Percentiles rank a stretch among this genome's conserved stretches.
phyloP scores from a whole-genome alignment of 2,888 invertebrate species.

The Drosophila glabriapex region DNA sequence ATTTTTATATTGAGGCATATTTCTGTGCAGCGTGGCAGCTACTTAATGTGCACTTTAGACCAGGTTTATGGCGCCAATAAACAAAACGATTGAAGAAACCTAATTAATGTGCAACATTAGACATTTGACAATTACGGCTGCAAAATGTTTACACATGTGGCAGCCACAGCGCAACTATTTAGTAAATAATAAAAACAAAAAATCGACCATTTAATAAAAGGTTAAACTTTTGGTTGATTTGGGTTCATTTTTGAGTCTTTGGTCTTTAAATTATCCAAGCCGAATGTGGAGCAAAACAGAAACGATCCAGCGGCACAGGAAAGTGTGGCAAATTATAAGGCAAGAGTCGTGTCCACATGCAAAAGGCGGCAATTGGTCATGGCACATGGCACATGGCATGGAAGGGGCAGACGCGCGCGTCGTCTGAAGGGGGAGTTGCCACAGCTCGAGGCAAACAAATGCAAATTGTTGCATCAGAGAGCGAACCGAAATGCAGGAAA shows the following conservation, averaged over 20 bases:
- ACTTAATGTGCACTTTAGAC: conserved; percentile 26
- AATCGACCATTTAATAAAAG: background rate
- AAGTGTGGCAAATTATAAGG: conserved; percentile 78
- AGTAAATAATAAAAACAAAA: background rate
- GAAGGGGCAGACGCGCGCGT: background rate
- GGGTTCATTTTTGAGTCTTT: background rate
- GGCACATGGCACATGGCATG: conserved; percentile 32
- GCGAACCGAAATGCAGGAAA: conserved; percentile 57
- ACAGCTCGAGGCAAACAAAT: conserved; percentile 48
- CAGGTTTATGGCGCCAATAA: conserved; percentile 25
- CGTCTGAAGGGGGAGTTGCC: background rate
- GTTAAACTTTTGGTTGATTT: background rate
- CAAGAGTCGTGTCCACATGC: conserved; percentile 51
- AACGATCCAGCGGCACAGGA: conserved; percentile 34
- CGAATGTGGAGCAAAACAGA: conserved; percentile 63
- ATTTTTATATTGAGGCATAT: conserved; percentile 57
- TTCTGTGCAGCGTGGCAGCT: conserved; percentile 56
- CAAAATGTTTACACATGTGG: conserved; percentile 20
- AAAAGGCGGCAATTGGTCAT: conserved; percentile 53
- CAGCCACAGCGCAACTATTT: background rate
- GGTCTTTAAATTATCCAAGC: background rate
- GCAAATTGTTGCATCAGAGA: conserved; percentile 79
- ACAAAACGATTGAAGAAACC: conserved; percentile 3
- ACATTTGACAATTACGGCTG: conserved; percentile 42
- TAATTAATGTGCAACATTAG: conserved; percentile 52